Evolutionary conservation across 2,888 invertebrate genomes (phyloP).

Genomic region (Podabrus alpinus): DNA sequence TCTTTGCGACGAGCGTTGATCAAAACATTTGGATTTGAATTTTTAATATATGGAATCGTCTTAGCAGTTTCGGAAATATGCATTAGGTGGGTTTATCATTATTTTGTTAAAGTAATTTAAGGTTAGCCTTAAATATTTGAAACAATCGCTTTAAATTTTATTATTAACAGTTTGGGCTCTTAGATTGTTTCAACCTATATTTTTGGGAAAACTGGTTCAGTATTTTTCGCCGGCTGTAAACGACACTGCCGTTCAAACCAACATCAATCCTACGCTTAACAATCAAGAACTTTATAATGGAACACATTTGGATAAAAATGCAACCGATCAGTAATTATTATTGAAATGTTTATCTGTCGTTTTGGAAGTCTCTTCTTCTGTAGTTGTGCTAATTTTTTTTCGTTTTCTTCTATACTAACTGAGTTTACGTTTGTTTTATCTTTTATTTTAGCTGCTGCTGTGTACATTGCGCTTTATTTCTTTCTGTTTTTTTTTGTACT

Average conservation of each 20-base stretch:
- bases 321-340: constrained; percentile 40
- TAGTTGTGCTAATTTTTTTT: background rate
- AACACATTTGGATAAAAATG: constrained; percentile 22
- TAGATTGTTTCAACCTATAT: constrained; percentile 69
- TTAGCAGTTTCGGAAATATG: constrained; percentile 22
- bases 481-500: background rate
- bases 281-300: background rate
- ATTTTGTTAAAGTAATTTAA: background rate
- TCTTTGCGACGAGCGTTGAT: constrained; percentile 64
- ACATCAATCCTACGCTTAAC: background rate
- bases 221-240: constrained; percentile 57
- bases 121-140: background rate
- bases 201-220: constrained; percentile 64
- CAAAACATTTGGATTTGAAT: constrained; percentile 65
- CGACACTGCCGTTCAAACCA: background rate
- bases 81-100: background rate
- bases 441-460: background rate
- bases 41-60: constrained; percentile 66
- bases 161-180: constrained; percentile 35
- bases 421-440: background rate
- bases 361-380: background rate
- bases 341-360: constrained; percentile 6
- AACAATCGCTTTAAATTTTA: background rate
- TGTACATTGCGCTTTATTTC: background rate
- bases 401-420: background rate